phyloP scores from a whole-genome alignment of 2,113 vertebrate genomes.

The Orientallactaga bullata region DNA sequence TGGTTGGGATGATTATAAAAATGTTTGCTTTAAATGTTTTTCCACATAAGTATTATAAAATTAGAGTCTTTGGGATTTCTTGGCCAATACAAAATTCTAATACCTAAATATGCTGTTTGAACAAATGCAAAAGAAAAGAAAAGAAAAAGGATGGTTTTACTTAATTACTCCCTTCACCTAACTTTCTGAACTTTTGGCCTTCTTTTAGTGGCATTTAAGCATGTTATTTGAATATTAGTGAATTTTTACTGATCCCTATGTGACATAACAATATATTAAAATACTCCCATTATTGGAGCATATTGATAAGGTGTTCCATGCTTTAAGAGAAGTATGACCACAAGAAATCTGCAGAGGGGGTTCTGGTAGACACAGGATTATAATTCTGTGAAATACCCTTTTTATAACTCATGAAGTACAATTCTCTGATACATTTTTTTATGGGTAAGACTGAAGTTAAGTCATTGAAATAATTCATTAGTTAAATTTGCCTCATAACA shows the following conservation, averaged over 20 bases:
- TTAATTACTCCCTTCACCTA: no score
- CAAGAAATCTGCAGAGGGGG: background rate
- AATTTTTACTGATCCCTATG: background rate
- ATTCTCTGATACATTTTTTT: conserved; percentile 1
- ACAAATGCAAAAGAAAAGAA: background rate
- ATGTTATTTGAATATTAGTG: no score
- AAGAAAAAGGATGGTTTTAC: no score
- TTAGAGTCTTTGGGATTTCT: background rate
- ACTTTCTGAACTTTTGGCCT: no score
- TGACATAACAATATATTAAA: background rate
- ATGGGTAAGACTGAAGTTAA: conserved; percentile 15
- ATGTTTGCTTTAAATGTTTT: background rate
- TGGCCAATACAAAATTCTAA: background rate
- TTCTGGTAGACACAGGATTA: background rate
- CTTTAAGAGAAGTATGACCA: conserved; percentile 3
- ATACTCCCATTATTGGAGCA: conserved; percentile 33
- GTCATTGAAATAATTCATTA: background rate
- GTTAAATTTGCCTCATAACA: background rate
- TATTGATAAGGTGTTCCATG: conserved; percentile 26
- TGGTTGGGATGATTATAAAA: background rate
- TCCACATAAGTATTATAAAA: background rate
- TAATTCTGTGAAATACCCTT: background rate
- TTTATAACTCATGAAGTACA: background rate
- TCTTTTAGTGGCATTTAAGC: background rate
- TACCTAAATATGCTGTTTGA: background rate